Percentiles rank a stretch among this genome's conserved stretches.
Evolutionary conservation across 2,113 vertebrate species (phyloP).

Genomic region (Sander vitreus): DNA sequence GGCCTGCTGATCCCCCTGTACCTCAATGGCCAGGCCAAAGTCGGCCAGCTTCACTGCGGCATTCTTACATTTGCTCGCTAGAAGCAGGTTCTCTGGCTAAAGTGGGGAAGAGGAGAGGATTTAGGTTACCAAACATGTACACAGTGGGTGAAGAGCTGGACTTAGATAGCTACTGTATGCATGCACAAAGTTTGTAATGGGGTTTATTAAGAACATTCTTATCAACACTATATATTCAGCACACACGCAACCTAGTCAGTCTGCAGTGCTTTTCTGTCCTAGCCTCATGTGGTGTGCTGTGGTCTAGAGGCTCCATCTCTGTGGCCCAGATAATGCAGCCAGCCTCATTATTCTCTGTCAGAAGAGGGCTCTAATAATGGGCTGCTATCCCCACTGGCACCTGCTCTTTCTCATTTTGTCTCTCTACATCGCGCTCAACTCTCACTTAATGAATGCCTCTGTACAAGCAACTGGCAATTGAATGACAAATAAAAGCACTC

Average conservation of each 20-base stretch:
- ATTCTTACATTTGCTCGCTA: conserved; percentile 98
- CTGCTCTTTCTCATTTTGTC: conserved; percentile 39
- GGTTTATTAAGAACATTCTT: background rate
- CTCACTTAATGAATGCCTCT: conserved; percentile 35
- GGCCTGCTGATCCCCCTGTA: conserved; percentile 97
- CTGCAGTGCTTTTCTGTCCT: conserved; percentile 31
- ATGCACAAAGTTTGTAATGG: conserved; percentile 29
- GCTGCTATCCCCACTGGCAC: conserved; percentile 72
- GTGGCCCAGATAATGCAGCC: conserved; percentile 79
- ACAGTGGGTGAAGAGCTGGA: background rate
- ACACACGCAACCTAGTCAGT: conserved; percentile 16
- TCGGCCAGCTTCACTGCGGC: conserved; percentile 96
- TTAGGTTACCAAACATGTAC: conserved; percentile 16
- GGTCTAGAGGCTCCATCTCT: conserved; percentile 61
- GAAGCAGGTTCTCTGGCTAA: conserved; percentile 96
- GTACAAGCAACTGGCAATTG: conserved; percentile 21
- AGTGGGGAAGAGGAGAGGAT: conserved; percentile 23
- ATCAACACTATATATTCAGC: conserved; percentile 4
- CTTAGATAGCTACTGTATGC: background rate
- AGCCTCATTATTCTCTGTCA: conserved; percentile 84
- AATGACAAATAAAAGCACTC: conserved; percentile 37
- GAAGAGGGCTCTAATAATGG: conserved; percentile 80
- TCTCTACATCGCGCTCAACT: conserved; percentile 20
- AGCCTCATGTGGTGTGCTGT: conserved; percentile 32
- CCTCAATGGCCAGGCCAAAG: conserved; percentile 96